A percentile compares a stretch with the other conserved stretches of the same genome.
Evolutionary conservation across 2,888 invertebrate species (phyloP).

Genomic region (Ochropleura leucogaster): DNA sequence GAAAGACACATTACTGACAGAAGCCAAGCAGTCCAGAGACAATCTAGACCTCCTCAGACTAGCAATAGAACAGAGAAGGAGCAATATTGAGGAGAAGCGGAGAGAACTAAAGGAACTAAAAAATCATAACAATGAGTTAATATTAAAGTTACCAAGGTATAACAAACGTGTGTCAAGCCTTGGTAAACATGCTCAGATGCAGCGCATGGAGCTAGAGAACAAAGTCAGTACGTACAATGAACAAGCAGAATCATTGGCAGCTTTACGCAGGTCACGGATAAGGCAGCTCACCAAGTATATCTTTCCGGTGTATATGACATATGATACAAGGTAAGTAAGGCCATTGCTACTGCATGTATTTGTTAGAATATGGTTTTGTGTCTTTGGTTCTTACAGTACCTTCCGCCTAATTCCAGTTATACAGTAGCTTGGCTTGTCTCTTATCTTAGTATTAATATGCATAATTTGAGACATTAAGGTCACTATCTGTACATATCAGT

Average conservation of each 20-base stretch:
- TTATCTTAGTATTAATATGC: neutral
- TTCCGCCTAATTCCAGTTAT: neutral
- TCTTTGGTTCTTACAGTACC: neutral
- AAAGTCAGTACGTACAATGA: slow-evolving; percentile 78
- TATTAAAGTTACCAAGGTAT: slow-evolving; percentile 83
- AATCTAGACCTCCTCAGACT: slow-evolving; percentile 82
- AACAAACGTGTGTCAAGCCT: slow-evolving; percentile 84
- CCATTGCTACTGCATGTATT: neutral
- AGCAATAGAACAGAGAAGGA: slow-evolving; percentile 85
- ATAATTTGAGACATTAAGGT: neutral
- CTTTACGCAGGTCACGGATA: slow-evolving; percentile 82
- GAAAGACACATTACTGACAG: slow-evolving; percentile 82
- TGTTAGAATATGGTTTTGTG: neutral
- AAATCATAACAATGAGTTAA: slow-evolving; percentile 81
- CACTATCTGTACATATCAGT: slow-evolving; percentile 22
- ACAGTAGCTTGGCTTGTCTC: neutral
- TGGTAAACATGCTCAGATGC: slow-evolving; percentile 79
- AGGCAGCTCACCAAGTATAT: slow-evolving; percentile 86
- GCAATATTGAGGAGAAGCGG: slow-evolving; percentile 79
- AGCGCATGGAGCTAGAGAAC: slow-evolving; percentile 79
- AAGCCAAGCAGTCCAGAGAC: slow-evolving; percentile 84
- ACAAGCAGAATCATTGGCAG: slow-evolving; percentile 78
- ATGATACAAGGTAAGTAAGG: slow-evolving; percentile 82
- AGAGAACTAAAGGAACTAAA: slow-evolving; percentile 75
- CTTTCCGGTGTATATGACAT: slow-evolving; percentile 87